Percentiles rank a stretch among this genome's conserved stretches.
phyloP scores from a whole-genome alignment of 2,113 vertebrate species.

The Cisticola juncidis region DNA sequence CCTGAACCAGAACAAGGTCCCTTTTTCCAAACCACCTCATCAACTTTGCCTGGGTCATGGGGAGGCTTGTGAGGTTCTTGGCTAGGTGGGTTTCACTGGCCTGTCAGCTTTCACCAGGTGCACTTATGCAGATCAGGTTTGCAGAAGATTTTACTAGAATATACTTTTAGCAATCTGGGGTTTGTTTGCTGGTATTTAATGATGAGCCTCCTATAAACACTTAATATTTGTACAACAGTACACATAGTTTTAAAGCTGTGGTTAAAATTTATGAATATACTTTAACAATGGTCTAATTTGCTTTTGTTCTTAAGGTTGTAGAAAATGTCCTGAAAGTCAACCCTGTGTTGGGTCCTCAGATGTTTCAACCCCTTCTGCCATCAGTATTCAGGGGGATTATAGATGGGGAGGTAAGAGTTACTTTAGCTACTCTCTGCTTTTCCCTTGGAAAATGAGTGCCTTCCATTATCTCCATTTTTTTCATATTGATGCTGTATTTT shows the following conservation, averaged over 20 bases:
- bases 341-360: slow-evolving; percentile 85
- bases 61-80: not conserved
- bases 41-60: not conserved
- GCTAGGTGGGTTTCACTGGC: not conserved
- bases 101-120: not conserved
- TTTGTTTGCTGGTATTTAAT: not conserved
- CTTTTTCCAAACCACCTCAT: not conserved
- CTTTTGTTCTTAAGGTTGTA: slow-evolving; percentile 84
- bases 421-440: not conserved
- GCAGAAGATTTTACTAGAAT: not conserved
- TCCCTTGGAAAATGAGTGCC: not conserved
- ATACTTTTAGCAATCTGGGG: not conserved
- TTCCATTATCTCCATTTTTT: not conserved
- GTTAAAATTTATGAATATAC: not conserved
- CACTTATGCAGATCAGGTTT: not conserved
- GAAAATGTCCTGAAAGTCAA: slow-evolving; percentile 94
- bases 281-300: not conserved
- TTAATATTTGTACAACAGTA: not conserved
- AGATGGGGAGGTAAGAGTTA: slow-evolving; percentile 89
- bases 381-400: slow-evolving; percentile 88
- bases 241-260: not conserved
- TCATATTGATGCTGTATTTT: not conserved
- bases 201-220: not conserved
- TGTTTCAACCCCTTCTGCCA: slow-evolving; percentile 92
- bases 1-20: not conserved